A percentile compares a stretch with the other conserved stretches of the same genome.
Conservation (phyloP, 35 echinoderm and acorn worm species). For the Eucidaris tribuloides region DNA sequence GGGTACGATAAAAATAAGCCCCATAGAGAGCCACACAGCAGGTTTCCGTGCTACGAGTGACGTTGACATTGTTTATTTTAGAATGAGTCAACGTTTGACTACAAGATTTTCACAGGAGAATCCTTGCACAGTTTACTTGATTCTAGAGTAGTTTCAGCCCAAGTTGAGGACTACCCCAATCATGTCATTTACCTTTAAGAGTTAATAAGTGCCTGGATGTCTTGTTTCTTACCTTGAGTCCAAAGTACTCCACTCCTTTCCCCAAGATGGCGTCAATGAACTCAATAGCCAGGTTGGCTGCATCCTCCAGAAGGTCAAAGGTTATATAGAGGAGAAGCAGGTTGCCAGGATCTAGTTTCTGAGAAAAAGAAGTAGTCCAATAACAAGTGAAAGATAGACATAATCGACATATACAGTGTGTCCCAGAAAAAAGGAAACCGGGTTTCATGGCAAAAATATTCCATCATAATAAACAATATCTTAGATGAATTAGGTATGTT, state of each 20-base stretch:
- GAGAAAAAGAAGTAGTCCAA: neutral
- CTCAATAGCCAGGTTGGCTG: constrained; percentile 56
- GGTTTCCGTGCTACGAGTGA: neutral
- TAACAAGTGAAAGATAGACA: too few species aligned
- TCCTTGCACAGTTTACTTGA: neutral
- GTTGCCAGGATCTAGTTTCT: constrained; percentile 59
- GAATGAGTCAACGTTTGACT: neutral
- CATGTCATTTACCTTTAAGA: too few species aligned
- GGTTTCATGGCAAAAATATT: too few species aligned
- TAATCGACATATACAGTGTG: too few species aligned
- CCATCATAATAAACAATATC: too few species aligned
- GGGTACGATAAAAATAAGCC: too few species aligned
- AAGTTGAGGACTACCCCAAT: neutral
- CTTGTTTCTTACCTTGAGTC: constrained; percentile 55
- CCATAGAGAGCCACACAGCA: too few species aligned
- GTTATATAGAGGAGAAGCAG: constrained; percentile 74
- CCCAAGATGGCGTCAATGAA: constrained; percentile 82
- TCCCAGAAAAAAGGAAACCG: too few species aligned
- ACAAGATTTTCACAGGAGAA: neutral
- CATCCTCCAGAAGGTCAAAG: constrained; percentile 83
- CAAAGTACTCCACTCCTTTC: constrained; percentile 69
- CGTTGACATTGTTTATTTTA: neutral
- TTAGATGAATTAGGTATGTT: too few species aligned
- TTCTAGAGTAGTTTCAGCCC: neutral
- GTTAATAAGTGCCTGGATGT: neutral